Base-by-base conservation (phyloP, 2,888 invertebrate species). In the Crossocerus cetratus region DNA sequence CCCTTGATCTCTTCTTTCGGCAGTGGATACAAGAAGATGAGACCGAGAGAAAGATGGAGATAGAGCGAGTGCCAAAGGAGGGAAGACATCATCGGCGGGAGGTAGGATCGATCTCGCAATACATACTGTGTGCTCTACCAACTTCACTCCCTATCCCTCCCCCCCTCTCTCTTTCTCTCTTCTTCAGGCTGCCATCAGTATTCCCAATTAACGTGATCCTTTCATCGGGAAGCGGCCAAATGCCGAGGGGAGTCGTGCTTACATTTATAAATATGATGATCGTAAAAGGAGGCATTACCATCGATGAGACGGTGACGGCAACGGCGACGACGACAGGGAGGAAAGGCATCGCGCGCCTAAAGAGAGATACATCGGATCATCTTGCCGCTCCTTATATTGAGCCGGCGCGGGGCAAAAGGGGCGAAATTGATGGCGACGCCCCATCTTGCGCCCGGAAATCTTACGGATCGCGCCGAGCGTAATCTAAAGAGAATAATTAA, bases 141-240 rank as follows among this genome's bases (percentile, higher is more conserved):
- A 32, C 8, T 32, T 32, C 32, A 4, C 11, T 32, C 32, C 11
- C 32, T 32, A 4, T 32, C 11, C 77, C 77, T 80, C 74, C n/a
- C n/a, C n/a, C n/a, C n/a, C n/a, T 11, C 11, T 32, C 32, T 32
- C 32, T 32, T 11, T 32, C 11, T 78, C 77, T 80, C 74, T 76
- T 65, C 64, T 82, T 79, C 80, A 77, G 78, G 79, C 73, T 78
- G 81, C 81, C 86, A 86, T 88, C 86, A 86, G 87, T 86, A 86
- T 87, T 88, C 86, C 85, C 87, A 88, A 88, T 88, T 88, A 88
- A 87, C 84, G 77, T 77, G 85, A 82, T 86, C 85, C 86, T 88
- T 88, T 88, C 87, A 85, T 87, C 85, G 83, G 80, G 76, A 69
- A 71, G 63, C 71, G 22, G 74, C 75, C 81, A 78, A 75, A 66